phyloP scores from a whole-genome alignment of 2,113 vertebrate genomes.

The Rhinolophus ferrumequinum region DNA sequence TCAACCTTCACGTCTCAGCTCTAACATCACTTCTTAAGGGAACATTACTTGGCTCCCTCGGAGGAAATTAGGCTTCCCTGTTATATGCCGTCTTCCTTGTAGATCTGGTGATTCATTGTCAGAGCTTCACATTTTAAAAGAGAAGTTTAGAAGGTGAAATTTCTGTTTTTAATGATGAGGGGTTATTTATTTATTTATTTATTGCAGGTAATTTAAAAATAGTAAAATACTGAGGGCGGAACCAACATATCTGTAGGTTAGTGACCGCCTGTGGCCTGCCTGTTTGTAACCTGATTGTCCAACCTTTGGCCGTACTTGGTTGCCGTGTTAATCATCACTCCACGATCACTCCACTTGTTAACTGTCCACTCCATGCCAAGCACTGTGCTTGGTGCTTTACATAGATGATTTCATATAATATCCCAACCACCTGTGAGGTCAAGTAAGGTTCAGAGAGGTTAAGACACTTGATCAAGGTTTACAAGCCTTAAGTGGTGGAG shows the following conservation, averaged over 20 bases:
- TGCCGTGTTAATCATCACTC: constrained; percentile 25
- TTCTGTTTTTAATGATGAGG: not conserved
- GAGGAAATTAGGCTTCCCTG: not conserved
- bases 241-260: not conserved
- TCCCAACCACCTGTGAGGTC: constrained; percentile 43
- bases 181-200: no score
- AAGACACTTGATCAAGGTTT: constrained; percentile 21
- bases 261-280: not conserved
- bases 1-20: not conserved
- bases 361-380: not conserved
- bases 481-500: not conserved
- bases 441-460: constrained; percentile 46
- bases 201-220: not conserved
- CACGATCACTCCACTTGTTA: not conserved
- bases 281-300: not conserved
- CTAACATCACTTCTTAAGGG: not conserved
- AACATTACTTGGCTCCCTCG: not conserved
- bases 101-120: not conserved
- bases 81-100: not conserved
- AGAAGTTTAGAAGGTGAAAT: constrained; percentile 28
- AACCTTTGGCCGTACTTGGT: not conserved
- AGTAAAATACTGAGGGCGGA: not conserved
- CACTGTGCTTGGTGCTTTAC: not conserved
- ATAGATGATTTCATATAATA: constrained; percentile 16
- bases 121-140: constrained; percentile 16